Evolutionary conservation across 2,888 invertebrate species (phyloP), one percentile per base, ranked within the genome.

Genomic region (Drosophila pseudotalamancana): DNA sequence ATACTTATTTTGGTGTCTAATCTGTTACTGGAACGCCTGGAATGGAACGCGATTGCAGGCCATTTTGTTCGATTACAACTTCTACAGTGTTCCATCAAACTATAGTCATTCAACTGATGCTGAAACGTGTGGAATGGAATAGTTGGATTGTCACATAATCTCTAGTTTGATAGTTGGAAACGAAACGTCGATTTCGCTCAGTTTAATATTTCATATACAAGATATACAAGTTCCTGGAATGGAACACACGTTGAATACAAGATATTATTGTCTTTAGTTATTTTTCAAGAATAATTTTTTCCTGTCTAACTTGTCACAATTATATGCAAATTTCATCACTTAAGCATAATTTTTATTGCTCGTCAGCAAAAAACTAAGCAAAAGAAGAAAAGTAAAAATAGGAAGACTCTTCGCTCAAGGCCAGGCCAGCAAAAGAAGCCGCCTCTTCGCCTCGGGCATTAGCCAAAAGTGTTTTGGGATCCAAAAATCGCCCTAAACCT

Each of bases 401-500:
- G 25, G 6, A 29, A 46, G 4, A 14, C 21, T 23, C 46, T 23
- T 54, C 39, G 57, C 34, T 56, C 75, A 72, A 72, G 63, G 77
- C 61, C 50, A 55, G 34, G 31, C 66, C n/a, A 40, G 50, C 37
- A 53, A 61, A 79, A 73, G 75, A 77, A 55, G 40, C 40, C 50
- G 66, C 43, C 34, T 54, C 11, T 37, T 54, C 11, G 59, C 81
- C 76, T 54, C 59, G 50, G 59, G 77, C 55, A n/a, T 16, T 29
- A 43, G 14, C 29, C 40, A 63, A 60, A 18, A 6, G 14, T 40
- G 45, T 4, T 39, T 16, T 6, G 1, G 45, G 25, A n/a, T 35
- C 27, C 62, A 19, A n/a, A 35, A 40, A 60, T 29, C 67, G 81
- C 81, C 84, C 84, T 81, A 73, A 70, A 81, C n/a, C n/a, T n/a